Base-by-base conservation (phyloP, 2,797 vertebrate species). In the Liparis tanakae region DNA sequence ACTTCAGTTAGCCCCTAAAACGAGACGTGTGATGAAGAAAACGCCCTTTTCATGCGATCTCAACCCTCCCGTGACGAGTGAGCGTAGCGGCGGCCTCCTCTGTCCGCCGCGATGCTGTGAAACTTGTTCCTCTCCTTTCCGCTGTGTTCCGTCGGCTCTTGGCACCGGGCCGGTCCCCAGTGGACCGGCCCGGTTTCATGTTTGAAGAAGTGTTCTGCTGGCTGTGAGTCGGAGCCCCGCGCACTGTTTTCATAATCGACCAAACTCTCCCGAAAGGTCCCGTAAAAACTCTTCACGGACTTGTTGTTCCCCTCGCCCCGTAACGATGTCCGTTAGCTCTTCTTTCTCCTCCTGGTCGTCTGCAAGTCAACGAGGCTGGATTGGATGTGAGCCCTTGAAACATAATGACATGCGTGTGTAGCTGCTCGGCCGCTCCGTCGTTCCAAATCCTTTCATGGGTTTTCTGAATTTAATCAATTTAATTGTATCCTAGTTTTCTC, bases 161-260 rank as follows among this genome's bases (percentile, higher is more conserved):
- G 89, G 90, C 88, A 72, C 72, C 22, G 55, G 55, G 54, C 53
- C 44, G 20, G 70, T 87, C 88, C 80, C 73, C 71, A 78, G 88
- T 87, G 87, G 76, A 89, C 90, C 88, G 77, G 80, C 81, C 82
- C 78, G 85, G 82, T 86, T 88, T 90, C 76, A 81, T 91, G 83
- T 89, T 91, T 82, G 79, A 89, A 88, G 82, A 88, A 79, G 75
- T 67, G 59, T 87, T 92, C 84, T 64, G 64, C 87, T 89, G 86
- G 84, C 90, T 90, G 81, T 70, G 72, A 87, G 82, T 89, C 85
- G 85, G 59, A 88, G 86, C 78, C 81, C 72, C 79, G 87, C 86
- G 84, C 59, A 89, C 85, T 89, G 89, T 89, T 93, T 91, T 93
- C 89, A 90, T 90, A 86, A 91, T 89, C 89, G 89, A 87, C 79